A percentile compares a stretch with the other conserved stretches of the same genome.
Conservation (phyloP, 2,888 invertebrate genomes). For the Meta bourneti region DNA sequence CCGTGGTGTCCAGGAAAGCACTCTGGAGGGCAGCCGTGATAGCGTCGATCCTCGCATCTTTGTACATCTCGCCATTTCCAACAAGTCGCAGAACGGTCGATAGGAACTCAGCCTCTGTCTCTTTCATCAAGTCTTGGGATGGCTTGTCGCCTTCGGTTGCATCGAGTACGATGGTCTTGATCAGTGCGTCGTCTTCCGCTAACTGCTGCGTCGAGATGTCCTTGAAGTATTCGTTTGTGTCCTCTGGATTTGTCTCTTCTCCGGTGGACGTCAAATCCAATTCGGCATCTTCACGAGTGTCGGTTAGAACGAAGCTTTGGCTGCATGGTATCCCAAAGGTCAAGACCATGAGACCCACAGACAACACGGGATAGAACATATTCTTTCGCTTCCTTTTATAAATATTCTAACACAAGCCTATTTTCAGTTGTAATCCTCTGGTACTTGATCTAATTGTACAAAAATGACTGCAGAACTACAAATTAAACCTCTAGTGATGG, state of each 20-base stretch:
- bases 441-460: no score
- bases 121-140: background rate
- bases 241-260: background rate
- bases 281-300: background rate
- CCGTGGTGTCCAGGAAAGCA: constrained; percentile 1
- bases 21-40: constrained; percentile 8
- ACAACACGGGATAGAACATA: background rate
- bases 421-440: no score
- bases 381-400: background rate
- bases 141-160: background rate
- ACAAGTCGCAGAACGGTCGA: background rate
- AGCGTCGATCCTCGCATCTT: constrained; percentile 7
- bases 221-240: background rate
- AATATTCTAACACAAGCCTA: no score
- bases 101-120: background rate
- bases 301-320: background rate
- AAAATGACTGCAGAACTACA: no score
- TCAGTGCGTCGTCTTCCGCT: background rate
- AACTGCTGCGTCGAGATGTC: background rate
- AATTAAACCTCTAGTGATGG: no score
- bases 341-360: background rate
- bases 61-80: background rate
- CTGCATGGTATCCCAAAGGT: background rate
- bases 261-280: background rate
- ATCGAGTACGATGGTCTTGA: background rate